Conservation (phyloP, 2,797 vertebrate species). For the Sebastes cheni region DNA sequence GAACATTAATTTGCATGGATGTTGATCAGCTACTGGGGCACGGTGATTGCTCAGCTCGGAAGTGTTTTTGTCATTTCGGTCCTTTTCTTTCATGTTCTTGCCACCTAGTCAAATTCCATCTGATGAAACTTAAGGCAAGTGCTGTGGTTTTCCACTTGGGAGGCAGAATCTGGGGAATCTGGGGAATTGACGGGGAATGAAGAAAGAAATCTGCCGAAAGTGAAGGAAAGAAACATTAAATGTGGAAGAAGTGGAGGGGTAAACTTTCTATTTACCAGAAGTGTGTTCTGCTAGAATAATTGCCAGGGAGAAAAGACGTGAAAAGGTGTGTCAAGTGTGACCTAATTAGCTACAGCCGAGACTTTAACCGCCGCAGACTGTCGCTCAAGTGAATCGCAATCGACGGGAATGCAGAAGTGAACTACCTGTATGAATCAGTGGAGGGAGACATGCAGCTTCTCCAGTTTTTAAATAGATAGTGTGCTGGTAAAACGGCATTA, state of each 20-base stretch:
- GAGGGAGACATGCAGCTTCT: slow-evolving; percentile 6
- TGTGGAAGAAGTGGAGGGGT: slow-evolving; percentile 13
- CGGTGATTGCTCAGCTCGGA: slow-evolving; percentile 5
- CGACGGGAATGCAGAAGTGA: slow-evolving; percentile 17
- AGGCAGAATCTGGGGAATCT: slow-evolving; percentile 26
- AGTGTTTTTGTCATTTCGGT: slow-evolving; percentile 30
- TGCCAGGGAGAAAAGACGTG: slow-evolving; percentile 24
- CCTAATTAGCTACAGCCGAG: slow-evolving; percentile 65
- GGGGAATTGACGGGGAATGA: slow-evolving; percentile 8
- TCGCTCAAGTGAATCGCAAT: slow-evolving; percentile 42
- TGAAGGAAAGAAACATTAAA: slow-evolving; percentile 7
- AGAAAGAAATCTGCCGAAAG: slow-evolving; percentile 2
- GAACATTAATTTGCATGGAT: slow-evolving; percentile 1
- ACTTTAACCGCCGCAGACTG: slow-evolving; percentile 31
- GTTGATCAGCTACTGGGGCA: background rate
- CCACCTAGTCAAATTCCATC: slow-evolving; percentile 46
- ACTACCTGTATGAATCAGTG: slow-evolving; percentile 36
- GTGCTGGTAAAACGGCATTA: slow-evolving; percentile 11
- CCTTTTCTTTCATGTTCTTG: slow-evolving; percentile 38
- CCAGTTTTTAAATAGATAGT: slow-evolving; percentile 19
- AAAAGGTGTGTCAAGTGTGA: slow-evolving; percentile 58
- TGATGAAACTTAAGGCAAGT: slow-evolving; percentile 62
- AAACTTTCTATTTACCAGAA: slow-evolving; percentile 56
- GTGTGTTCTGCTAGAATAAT: slow-evolving; percentile 46
- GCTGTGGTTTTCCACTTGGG: slow-evolving; percentile 21